Percentiles rank a stretch among this genome's conserved stretches.
Conservation (phyloP, 1,140 invertebrate genomes). For the Diploscapter pachys region DNA sequence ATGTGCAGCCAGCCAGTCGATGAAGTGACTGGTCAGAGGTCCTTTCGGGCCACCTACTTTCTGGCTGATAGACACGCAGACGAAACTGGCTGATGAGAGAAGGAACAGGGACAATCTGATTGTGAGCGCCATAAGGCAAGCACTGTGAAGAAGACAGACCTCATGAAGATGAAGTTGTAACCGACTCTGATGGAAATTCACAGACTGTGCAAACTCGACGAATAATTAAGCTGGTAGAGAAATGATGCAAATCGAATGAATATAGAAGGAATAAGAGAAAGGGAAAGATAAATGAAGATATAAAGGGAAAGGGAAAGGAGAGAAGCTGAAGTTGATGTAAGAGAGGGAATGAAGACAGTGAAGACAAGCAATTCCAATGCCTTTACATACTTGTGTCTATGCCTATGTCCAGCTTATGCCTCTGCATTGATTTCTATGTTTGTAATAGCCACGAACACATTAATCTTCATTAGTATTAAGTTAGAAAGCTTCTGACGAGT, state of each 20-base stretch:
- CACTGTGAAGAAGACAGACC: too few relatives aligned
- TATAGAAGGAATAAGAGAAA: not conserved
- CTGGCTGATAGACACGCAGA: constrained; percentile 1
- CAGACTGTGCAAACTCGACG: too few relatives aligned
- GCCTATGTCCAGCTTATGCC: not conserved
- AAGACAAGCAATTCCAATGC: not conserved
- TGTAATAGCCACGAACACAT: not conserved
- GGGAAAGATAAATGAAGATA: not conserved
- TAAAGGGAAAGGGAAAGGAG: not conserved
- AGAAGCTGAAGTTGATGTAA: not conserved
- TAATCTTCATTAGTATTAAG: not conserved
- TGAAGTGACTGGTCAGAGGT: constrained; percentile 44
- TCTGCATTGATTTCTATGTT: not conserved
- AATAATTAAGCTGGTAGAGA: too few relatives aligned
- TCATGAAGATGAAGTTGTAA: too few relatives aligned
- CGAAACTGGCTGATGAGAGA: not conserved
- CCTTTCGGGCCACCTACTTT: constrained; percentile 27
- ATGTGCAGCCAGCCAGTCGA: constrained; percentile 57
- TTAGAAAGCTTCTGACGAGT: too few relatives aligned
- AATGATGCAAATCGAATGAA: not conserved
- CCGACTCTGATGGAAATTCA: too few relatives aligned
- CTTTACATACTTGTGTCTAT: not conserved
- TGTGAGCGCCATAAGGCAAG: too few relatives aligned
- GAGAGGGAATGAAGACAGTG: not conserved
- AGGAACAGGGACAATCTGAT: not conserved